These are phyloP conservation scores for Spatulosminthurus flaviceps DNA, from an alignment of 2,888 invertebrate genomes.

Conservation along the genomic window DNA sequence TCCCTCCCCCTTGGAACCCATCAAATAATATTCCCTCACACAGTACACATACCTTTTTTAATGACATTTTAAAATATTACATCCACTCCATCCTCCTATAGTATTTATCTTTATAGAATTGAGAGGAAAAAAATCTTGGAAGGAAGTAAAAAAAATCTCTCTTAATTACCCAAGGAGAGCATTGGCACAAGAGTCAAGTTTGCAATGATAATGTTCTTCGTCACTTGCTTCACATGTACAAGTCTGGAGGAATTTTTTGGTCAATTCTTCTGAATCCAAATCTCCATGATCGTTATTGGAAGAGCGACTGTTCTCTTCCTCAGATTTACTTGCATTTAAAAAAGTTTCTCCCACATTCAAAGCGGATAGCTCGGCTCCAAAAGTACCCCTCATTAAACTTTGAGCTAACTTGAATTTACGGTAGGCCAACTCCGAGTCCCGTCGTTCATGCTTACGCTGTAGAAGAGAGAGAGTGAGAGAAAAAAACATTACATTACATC, in stretches of 20 bases:
- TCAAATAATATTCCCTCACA: neutral
- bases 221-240: constrained; percentile 62
- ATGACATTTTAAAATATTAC: constrained; percentile 20
- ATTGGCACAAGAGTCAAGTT: constrained; percentile 79
- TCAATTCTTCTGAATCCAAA: constrained; percentile 57
- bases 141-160: constrained; percentile 55
- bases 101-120: too few relatives aligned
- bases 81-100: too few relatives aligned
- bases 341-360: constrained; percentile 45
- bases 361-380: constrained; percentile 58
- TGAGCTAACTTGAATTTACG: constrained; percentile 76
- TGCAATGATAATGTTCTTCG: constrained; percentile 88
- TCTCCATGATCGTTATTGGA: constrained; percentile 56
- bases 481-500: constrained; percentile 43
- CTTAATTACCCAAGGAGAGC: constrained; percentile 72
- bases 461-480: too few relatives aligned
- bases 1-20: too few relatives aligned
- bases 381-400: constrained; percentile 68
- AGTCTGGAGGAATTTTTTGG: constrained; percentile 62
- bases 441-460: constrained; percentile 89
- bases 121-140: too few relatives aligned
- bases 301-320: constrained; percentile 62
- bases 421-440: constrained; percentile 89
- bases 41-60: neutral
- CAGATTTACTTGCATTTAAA: constrained; percentile 53